Base-by-base conservation (phyloP, 2,888 invertebrate species). In the Lysandra coridon region DNA sequence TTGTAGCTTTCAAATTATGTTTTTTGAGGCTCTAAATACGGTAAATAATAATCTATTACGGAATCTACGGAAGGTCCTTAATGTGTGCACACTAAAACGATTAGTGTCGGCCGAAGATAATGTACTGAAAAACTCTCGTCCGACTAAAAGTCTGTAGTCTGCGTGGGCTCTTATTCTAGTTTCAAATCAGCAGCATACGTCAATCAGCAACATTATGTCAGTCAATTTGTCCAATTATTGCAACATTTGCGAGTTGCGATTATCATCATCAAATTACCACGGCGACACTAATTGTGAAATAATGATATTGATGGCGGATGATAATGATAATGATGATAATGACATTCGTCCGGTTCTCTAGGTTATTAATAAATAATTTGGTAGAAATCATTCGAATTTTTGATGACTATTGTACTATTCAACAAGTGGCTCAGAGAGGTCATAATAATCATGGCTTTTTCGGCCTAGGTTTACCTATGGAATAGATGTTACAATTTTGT, bases 281-380 rank as follows among this genome's bases (percentile, higher is more conserved):
- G 14, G 69, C 33, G 69, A 69, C 14, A 14, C 33, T 64, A 10
- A 69, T 69, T 69, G 69, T 37, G 69, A 14, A 37, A 69, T 69
- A 33, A 69, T 69, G 33, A 69, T 69, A 37, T 14, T 69, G 33
- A 57, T 57, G 57, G 17, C 57, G 17, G 57, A 57, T 4, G 69
- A 37, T 69, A 37, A 69, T 69, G 14, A 69, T 69, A 33, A 17
- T 33, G 33, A 69, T 69, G 17, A 69, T 69, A 37, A 69, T 37
- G 37, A 37, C 69, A 64, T 4, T 17, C 33, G 33, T 69, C 69
- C 69, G 69, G 69, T 69, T 69, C 69, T 37, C 33, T 69, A 69
- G 69, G 69, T 37, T 37, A 69, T 69, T 69, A 69, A 4, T 37
- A 69, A 69, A 69, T 69, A 1, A 37, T 69, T 69, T 69, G 69